A percentile compares a stretch with the other conserved stretches of the same genome.
Conservation (phyloP, 1,140 invertebrate genomes). For the Ceratina calcarata region DNA sequence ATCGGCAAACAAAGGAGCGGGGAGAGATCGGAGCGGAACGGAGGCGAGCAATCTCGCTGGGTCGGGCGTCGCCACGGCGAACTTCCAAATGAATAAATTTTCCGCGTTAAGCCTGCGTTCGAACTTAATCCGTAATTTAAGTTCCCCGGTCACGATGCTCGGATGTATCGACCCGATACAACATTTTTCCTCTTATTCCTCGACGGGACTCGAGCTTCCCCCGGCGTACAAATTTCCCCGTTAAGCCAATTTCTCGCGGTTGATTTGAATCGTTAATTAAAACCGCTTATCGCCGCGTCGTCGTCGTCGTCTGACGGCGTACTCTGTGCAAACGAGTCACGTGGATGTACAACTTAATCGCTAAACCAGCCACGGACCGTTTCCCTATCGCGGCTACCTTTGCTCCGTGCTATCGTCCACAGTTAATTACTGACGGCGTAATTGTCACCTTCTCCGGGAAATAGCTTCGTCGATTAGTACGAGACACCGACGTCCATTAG, state of each 20-base stretch:
- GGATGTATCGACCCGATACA: slow-evolving; percentile 16
- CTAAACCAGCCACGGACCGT: neutral
- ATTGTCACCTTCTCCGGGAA: slow-evolving; percentile 58
- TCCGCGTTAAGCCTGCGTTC: slow-evolving; percentile 13
- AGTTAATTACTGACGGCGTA: slow-evolving; percentile 57
- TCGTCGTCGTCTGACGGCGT: slow-evolving; percentile 24
- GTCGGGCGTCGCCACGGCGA: slow-evolving; percentile 1
- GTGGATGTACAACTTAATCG: slow-evolving; percentile 53
- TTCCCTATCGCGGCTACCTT: slow-evolving; percentile 24
- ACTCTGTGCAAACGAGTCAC: neutral
- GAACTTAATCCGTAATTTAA: slow-evolving; percentile 46
- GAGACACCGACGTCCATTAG: neutral
- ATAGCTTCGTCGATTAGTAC: slow-evolving; percentile 32
- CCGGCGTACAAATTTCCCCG: slow-evolving; percentile 43
- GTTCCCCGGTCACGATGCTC: neutral
- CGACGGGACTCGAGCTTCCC: neutral
- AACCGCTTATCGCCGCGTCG: slow-evolving; percentile 57
- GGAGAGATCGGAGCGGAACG: neutral
- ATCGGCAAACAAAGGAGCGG: slow-evolving; percentile 22
- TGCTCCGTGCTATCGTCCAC: slow-evolving; percentile 42
- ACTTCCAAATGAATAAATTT: slow-evolving; percentile 41
- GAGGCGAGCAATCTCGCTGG: slow-evolving; percentile 18
- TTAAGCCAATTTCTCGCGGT: slow-evolving; percentile 52
- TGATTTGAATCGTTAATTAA: slow-evolving; percentile 64
- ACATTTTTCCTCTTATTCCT: neutral